phyloP scores from a whole-genome alignment of 2,113 vertebrate species.

The Percopsis transmontana region DNA sequence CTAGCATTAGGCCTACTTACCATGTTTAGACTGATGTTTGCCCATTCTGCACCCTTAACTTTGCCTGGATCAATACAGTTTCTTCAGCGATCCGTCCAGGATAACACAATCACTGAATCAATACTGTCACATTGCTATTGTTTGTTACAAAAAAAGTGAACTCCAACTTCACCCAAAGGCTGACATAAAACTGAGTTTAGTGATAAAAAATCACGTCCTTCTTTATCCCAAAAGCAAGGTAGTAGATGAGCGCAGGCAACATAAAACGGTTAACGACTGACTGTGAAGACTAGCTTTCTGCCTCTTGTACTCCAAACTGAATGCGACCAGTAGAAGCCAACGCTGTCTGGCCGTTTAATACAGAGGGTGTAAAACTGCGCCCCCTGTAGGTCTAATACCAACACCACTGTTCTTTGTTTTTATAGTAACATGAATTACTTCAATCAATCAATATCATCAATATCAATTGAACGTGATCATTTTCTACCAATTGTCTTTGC shows the following conservation, averaged over 20 bases:
- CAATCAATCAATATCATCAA: not conserved
- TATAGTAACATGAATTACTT: not conserved
- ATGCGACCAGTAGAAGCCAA: not conserved
- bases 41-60: constrained; percentile 68
- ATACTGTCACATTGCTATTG: constrained; percentile 71
- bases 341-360: constrained; percentile 3
- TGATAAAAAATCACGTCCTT: constrained; percentile 19
- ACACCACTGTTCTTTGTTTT: not conserved
- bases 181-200: constrained; percentile 21
- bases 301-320: constrained; percentile 4
- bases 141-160: constrained; percentile 36
- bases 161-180: constrained; percentile 57
- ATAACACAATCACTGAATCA: constrained; percentile 41
- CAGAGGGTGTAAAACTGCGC: constrained; percentile 28
- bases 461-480: no score
- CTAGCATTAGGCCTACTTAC: constrained; percentile 59
- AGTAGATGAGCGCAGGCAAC: not conserved
- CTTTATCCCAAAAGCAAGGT: not conserved
- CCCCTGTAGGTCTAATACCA: constrained; percentile 39
- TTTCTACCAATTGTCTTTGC: no score
- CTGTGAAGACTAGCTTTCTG: not conserved
- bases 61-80: constrained; percentile 47
- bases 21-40: constrained; percentile 82
- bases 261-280: not conserved
- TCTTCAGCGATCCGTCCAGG: constrained; percentile 56